Conservation (phyloP, 1,140 invertebrate genomes). For the Holcopasites calliopsidis region DNA sequence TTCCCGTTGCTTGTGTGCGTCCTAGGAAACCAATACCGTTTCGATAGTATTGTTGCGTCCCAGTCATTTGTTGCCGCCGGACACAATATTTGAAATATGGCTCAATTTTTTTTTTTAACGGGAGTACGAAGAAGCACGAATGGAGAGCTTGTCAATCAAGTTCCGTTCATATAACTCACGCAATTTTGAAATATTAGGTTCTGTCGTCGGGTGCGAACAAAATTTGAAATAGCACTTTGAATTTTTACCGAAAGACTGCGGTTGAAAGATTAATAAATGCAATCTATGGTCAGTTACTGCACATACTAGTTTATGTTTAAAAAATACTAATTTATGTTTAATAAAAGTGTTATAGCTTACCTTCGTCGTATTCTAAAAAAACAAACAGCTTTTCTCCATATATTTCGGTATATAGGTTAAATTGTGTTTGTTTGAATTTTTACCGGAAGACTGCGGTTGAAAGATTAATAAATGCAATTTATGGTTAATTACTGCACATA, state of each 20-base stretch:
- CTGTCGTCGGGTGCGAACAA: too few species aligned
- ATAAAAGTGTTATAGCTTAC: too few species aligned
- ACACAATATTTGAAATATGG: slow-evolving; percentile 9
- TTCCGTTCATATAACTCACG: slow-evolving; percentile 6
- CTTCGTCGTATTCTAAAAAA: too few species aligned
- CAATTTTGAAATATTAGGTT: not conserved
- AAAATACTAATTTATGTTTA: too few species aligned
- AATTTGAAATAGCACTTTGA: not conserved
- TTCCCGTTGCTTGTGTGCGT: not conserved
- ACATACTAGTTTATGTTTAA: too few species aligned
- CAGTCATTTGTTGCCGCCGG: not conserved
- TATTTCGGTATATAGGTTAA: too few species aligned
- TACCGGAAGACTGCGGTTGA: too few species aligned
- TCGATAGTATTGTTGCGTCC: not conserved
- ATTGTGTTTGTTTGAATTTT: too few species aligned
- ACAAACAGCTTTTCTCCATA: too few species aligned
- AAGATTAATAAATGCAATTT: too few species aligned
- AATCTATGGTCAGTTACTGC: too few species aligned
- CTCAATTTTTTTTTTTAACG: not conserved
- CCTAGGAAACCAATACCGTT: not conserved
- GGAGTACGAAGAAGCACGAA: not conserved
- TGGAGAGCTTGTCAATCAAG: slow-evolving; percentile 8
- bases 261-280: not conserved
- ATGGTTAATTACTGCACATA: too few species aligned
- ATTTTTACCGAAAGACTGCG: not conserved